phyloP scores from a whole-genome alignment of 2,797 vertebrate genomes.

The Sparus aurata region DNA sequence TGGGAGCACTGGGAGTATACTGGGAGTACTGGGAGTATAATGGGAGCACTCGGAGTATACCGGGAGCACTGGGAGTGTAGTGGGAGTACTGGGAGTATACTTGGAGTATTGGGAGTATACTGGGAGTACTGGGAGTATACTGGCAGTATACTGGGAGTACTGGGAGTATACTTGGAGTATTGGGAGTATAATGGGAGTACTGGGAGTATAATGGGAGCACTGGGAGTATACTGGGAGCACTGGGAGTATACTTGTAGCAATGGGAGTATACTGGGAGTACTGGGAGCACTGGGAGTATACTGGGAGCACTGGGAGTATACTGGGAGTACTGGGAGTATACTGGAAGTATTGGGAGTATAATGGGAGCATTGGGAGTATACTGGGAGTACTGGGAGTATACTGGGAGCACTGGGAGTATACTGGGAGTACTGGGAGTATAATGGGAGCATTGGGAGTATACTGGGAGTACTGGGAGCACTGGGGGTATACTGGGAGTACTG shows the following conservation, averaged over 20 bases:
- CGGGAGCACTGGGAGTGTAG: neutral
- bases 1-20: slow-evolving; percentile 8
- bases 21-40: neutral
- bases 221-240: slow-evolving; percentile 1
- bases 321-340: neutral
- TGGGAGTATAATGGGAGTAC: slow-evolving; percentile 1
- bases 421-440: slow-evolving; percentile 8
- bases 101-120: neutral
- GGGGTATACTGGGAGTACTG: slow-evolving; percentile 5
- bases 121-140: neutral
- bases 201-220: too few species aligned
- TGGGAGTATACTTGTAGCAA: too few species aligned
- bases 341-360: slow-evolving; percentile 8
- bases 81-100: slow-evolving; percentile 8
- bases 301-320: slow-evolving; percentile 8
- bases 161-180: too few species aligned
- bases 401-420: neutral
- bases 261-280: slow-evolving; percentile 1
- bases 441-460: neutral
- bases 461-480: neutral
- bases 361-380: neutral
- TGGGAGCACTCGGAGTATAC: slow-evolving; percentile 5
- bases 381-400: slow-evolving; percentile 8
- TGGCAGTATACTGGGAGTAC: slow-evolving; percentile 1
- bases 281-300: neutral